phyloP scores from a whole-genome alignment of 2,113 vertebrate genomes.

The Mellivora capensis region DNA sequence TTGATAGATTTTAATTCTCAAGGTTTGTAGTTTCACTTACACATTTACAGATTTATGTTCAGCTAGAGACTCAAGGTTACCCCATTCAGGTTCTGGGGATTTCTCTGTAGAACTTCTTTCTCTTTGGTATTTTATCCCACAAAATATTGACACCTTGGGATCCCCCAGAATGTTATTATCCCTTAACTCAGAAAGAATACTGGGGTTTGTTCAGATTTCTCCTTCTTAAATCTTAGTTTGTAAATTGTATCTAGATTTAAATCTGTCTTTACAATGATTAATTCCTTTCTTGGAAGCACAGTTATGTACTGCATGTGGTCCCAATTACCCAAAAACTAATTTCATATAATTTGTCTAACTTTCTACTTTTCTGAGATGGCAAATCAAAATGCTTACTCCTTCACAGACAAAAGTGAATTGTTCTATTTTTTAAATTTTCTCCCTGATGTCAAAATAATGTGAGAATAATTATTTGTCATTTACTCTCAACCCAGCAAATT shows the following conservation, averaged over 20 bases:
- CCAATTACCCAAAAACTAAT: background rate
- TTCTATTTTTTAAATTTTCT: background rate
- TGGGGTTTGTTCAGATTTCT: background rate
- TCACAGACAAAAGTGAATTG: background rate
- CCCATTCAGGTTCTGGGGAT: background rate
- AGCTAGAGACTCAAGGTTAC: background rate
- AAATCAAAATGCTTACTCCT: background rate
- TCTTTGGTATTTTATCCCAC: background rate
- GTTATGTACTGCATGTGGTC: background rate
- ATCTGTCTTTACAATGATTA: background rate
- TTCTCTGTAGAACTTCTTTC: background rate
- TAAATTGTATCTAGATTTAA: background rate
- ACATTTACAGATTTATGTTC: background rate
- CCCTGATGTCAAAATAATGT: background rate
- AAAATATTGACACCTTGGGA: background rate
- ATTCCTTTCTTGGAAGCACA: background rate
- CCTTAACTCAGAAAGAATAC: background rate
- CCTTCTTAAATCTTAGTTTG: background rate
- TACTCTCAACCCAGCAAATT: background rate
- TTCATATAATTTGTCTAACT: background rate
- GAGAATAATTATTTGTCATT: background rate
- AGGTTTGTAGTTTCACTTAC: background rate
- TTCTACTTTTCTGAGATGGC: background rate
- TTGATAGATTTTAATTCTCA: background rate
- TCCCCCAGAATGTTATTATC: background rate